Evolutionary conservation across 2,113 vertebrate genomes (phyloP).

Genomic region (Cinclus mexicanus): DNA sequence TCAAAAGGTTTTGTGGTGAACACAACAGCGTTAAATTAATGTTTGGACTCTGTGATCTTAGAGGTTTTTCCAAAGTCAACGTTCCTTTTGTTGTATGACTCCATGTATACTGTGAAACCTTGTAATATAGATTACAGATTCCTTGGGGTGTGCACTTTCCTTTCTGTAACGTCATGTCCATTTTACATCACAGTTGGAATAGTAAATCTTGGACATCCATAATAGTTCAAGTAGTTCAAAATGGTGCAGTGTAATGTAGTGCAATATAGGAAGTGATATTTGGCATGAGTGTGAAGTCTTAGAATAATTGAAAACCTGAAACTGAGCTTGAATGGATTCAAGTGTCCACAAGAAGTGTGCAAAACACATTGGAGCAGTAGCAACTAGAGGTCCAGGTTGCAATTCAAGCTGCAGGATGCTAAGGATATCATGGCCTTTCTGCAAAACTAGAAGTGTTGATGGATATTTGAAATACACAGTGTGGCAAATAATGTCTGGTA

Average conservation of each 20-base stretch:
- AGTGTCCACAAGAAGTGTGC: background rate
- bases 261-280: background rate
- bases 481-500: background rate
- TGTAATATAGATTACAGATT: background rate
- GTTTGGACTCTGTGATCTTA: background rate
- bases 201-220: background rate
- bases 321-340: background rate
- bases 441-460: background rate
- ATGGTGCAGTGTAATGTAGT: background rate
- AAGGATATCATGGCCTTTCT: background rate
- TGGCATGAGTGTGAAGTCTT: background rate
- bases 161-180: background rate
- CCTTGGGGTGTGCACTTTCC: background rate
- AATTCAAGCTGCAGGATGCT: background rate
- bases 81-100: background rate
- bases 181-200: background rate
- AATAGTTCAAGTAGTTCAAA: background rate
- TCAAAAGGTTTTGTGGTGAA: background rate
- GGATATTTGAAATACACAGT: background rate
- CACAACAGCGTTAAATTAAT: background rate
- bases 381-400: rapidly evolving
- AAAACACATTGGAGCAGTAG: background rate
- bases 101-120: rapidly evolving
- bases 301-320: background rate
- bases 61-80: background rate